phyloP scores from a whole-genome alignment of 37 sponge, comb jelly and placozoan genomes.

The Diacarnus erythraeanus region DNA sequence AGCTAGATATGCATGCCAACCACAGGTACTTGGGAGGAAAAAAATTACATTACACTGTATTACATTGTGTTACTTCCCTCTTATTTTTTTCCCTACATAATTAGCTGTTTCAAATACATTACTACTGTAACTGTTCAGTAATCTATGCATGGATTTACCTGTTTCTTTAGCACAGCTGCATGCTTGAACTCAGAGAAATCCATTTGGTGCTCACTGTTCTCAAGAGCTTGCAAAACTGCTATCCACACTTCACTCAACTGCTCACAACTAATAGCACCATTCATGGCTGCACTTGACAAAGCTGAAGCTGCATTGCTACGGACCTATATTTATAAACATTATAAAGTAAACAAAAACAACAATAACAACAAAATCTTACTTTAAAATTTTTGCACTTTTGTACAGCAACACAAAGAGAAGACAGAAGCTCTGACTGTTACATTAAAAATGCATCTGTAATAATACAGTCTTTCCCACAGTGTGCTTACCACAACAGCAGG shows the following conservation, averaged over 20 bases:
- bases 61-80: too few relatives aligned
- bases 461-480: too few relatives aligned
- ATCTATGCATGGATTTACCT: conserved; percentile 20
- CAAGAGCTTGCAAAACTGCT: conserved; percentile 26
- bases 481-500: conserved; percentile 8
- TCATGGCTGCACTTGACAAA: conserved; percentile 19
- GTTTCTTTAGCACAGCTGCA: conserved; percentile 27
- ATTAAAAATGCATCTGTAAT: background rate
- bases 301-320: conserved; percentile 63
- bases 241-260: conserved; percentile 37
- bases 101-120: background rate
- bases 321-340: conserved; percentile 19
- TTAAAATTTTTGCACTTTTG: conserved; percentile 54
- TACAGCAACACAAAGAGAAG: conserved; percentile 43
- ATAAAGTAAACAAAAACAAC: background rate
- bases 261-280: background rate
- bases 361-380: conserved; percentile 2
- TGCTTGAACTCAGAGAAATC: conserved; percentile 66
- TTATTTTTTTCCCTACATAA: too few relatives aligned
- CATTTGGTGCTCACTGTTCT: conserved; percentile 39
- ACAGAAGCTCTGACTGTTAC: conserved; percentile 21
- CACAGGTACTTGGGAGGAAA: too few relatives aligned
- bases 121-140: background rate
- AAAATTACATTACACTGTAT: too few relatives aligned
- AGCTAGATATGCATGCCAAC: too few relatives aligned